Evolutionary conservation across 1,140 invertebrate genomes (phyloP).

Genomic region (Gryllus bimaculatus): DNA sequence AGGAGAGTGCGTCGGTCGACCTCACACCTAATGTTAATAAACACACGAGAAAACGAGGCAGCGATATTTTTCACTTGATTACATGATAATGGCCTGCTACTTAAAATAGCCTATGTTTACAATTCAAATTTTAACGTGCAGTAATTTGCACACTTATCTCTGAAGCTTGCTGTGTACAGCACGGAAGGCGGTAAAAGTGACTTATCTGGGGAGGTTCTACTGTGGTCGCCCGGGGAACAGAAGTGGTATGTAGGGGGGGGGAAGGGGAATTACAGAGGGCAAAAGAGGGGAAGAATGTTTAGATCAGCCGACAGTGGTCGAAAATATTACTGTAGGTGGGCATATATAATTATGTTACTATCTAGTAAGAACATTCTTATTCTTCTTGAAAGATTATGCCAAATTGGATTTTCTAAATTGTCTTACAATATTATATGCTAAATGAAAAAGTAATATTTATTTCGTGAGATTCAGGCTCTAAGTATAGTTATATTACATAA

Average conservation of each 20-base stretch:
- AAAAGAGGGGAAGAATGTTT: too few species aligned
- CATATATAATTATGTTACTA: too few species aligned
- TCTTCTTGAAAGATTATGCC: too few species aligned
- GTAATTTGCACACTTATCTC: slow-evolving; percentile 4
- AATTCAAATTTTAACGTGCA: slow-evolving; percentile 1
- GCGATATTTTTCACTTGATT: slow-evolving; percentile 1
- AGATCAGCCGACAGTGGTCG: too few species aligned
- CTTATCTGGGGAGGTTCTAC: neutral
- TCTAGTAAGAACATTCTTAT: too few species aligned
- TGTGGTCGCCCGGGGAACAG: neutral
- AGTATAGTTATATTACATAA: too few species aligned
- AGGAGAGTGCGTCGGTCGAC: neutral
- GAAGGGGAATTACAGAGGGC: neutral
- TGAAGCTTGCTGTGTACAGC: neutral
- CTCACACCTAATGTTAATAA: slow-evolving; percentile 1
- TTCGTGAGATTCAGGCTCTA: too few species aligned
- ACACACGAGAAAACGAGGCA: neutral
- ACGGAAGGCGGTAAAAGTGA: neutral
- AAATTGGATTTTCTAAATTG: too few species aligned
- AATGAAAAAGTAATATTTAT: too few species aligned
- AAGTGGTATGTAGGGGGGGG: neutral
- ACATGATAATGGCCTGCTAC: neutral
- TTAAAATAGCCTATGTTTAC: neutral
- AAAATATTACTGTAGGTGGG: too few species aligned
- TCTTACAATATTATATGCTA: too few species aligned